Evolutionary conservation across 2,797 vertebrate genomes (phyloP), one percentile per base, ranked within the genome.

Genomic region (Mallotus villosus): DNA sequence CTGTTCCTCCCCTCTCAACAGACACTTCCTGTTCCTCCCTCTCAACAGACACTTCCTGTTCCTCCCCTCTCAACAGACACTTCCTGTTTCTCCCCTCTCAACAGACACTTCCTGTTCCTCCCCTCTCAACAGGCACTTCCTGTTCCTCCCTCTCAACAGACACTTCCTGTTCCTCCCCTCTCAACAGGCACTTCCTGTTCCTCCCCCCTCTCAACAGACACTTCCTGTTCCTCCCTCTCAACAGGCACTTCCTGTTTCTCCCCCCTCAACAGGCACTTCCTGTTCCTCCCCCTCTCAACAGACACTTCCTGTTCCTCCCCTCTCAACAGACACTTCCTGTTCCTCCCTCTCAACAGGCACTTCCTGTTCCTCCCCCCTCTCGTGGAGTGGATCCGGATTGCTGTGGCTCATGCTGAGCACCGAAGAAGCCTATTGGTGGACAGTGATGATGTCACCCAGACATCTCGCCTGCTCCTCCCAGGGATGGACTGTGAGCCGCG

Each of bases 311-410:
- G 2, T 27, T 59, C 22, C 16, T 7, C 68, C 0, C 17, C 65
- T 51, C 27, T 70, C 59, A 4, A 27, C 46, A 27, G 25, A 3
- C 25, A 27, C 25, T 27, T 27, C n/a, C n/a, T n/a, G n/a, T n/a
- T n/a, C n/a, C n/a, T n/a, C 59, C 0, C 89, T 51, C 32, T 34
- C 32, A 0, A 5, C 32, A 98, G 97, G 81, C 95, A 95, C 1
- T 96, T 96, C 89, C 90, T 96, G 91, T 91, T 97, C 68, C 94
- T 96, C 68, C 96, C 95, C 0, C 96, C 97, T 0, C 93, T 98
- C 79, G 94, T 96, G 94, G 96, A 98, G 84, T 98, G 97, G 97
- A 96, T 98, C 93, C 83, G 95, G 0, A 93, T 97, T 27, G 94
- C 95, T 14, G 92, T 95, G 88, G 95, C 96, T 1, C 97, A 97